Conservation (phyloP, 1,140 invertebrate genomes). For the Drosophila paulistorum region DNA sequence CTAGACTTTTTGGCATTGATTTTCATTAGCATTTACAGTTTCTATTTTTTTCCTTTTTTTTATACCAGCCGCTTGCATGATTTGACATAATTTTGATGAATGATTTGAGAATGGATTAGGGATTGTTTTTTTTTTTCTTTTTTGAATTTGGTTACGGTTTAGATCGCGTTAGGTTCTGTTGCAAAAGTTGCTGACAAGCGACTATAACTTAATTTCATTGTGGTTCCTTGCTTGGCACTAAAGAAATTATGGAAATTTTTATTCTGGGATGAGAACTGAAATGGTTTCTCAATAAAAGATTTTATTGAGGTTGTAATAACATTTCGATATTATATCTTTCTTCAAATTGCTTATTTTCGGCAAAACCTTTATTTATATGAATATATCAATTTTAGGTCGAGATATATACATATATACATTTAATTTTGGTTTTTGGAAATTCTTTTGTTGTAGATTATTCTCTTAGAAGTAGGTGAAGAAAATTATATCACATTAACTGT, state of each 20-base stretch:
- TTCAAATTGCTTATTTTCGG: too few species aligned
- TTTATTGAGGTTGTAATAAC: too few species aligned
- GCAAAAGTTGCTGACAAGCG: conserved; percentile 51
- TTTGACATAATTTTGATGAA: conserved; percentile 81
- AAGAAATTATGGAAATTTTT: background rate
- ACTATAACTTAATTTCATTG: conserved; percentile 58
- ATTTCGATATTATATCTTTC: too few species aligned
- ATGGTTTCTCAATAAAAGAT: background rate
- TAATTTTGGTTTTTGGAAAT: too few species aligned
- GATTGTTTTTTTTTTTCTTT: conserved; percentile 1
- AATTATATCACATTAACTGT: too few species aligned
- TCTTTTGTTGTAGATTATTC: too few species aligned
- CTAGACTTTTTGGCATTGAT: conserved; percentile 66
- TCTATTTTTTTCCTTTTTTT: conserved; percentile 37
- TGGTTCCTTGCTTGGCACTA: conserved; percentile 26
- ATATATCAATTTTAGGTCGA: too few species aligned
- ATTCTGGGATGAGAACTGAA: background rate
- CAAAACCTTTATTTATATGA: too few species aligned
- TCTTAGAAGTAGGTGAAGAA: too few species aligned
- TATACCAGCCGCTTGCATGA: conserved; percentile 71
- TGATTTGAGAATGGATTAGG: conserved; percentile 45
- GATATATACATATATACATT: too few species aligned
- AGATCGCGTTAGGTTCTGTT: conserved; percentile 33
- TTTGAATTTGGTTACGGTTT: too few species aligned
- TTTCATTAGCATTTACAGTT: conserved; percentile 73